Evolutionary conservation across 2,888 invertebrate species (phyloP).

Genomic region (Parnassius glacialis): DNA sequence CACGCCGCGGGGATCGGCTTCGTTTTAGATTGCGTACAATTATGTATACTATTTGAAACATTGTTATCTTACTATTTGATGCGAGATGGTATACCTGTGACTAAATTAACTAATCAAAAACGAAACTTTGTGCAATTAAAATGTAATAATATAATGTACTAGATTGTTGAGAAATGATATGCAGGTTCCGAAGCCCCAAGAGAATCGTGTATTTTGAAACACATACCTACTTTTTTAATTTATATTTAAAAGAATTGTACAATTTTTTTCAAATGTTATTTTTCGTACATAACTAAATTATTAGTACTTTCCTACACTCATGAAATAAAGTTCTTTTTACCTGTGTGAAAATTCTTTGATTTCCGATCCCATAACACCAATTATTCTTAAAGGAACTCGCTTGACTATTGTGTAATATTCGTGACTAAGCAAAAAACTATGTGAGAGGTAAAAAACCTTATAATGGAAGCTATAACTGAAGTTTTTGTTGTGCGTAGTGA

Average conservation of each 20-base stretch:
- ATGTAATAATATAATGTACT: conserved; percentile 35
- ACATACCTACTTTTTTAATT: conserved; percentile 5
- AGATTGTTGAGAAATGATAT: conserved; percentile 49
- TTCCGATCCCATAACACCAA: background rate
- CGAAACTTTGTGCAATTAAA: conserved; percentile 37
- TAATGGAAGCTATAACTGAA: too few species aligned
- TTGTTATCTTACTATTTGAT: background rate
- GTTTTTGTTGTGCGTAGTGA: too few species aligned
- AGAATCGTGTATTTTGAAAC: conserved; percentile 29
- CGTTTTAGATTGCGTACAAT: conserved; percentile 30
- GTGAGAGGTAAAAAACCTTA: too few species aligned
- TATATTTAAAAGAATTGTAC: conserved; percentile 4
- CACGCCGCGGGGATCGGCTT: background rate
- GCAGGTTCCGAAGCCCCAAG: conserved; percentile 72
- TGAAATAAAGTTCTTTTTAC: conserved; percentile 56
- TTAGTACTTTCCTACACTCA: conserved; percentile 35
- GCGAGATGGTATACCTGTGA: conserved; percentile 8
- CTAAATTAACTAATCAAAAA: conserved; percentile 30
- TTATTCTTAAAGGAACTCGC: too few species aligned
- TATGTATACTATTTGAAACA: conserved; percentile 30
- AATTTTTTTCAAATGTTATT: conserved; percentile 7
- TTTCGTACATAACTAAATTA: conserved; percentile 8
- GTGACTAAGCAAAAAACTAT: too few species aligned
- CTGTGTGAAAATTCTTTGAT: conserved; percentile 53
- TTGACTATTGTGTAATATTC: too few species aligned